Conservation (phyloP, 2,888 invertebrate species). For the Chorisops tibialis region DNA sequence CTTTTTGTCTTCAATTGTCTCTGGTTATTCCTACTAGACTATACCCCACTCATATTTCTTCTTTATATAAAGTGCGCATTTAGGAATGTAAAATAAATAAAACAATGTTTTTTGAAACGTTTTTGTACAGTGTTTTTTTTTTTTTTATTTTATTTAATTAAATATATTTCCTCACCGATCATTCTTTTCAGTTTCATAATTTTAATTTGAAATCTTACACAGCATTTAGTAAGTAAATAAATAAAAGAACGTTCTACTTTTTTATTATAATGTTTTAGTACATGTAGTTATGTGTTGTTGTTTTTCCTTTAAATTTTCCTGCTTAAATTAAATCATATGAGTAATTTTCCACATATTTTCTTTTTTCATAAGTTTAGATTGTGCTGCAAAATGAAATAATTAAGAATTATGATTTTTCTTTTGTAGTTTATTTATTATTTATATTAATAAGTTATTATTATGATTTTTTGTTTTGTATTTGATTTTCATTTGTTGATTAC, state of each 20-base stretch:
- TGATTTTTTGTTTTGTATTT: too few relatives aligned
- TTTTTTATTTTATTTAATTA: slow-evolving; percentile 16
- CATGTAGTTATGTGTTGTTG: neutral
- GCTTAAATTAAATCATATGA: too few relatives aligned
- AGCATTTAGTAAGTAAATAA: slow-evolving; percentile 11
- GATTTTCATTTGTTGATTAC: too few relatives aligned
- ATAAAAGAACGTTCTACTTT: neutral
- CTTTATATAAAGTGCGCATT: too few relatives aligned
- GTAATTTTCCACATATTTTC: neutral
- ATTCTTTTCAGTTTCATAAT: neutral
- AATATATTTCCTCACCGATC: neutral
- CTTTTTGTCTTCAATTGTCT: too few relatives aligned
- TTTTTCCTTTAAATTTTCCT: neutral
- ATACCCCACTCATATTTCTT: too few relatives aligned
- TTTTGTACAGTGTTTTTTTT: slow-evolving; percentile 20
- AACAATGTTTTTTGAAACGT: neutral
- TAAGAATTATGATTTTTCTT: too few relatives aligned
- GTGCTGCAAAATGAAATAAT: slow-evolving; percentile 16
- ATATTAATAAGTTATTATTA: too few relatives aligned
- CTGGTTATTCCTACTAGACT: too few relatives aligned
- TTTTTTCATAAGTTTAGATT: slow-evolving; percentile 12
- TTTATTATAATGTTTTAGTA: slow-evolving; percentile 2
- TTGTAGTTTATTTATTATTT: too few relatives aligned
- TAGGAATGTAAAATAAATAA: too few relatives aligned
- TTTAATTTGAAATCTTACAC: slow-evolving; percentile 9